Evolutionary conservation across 37 sponge, comb jelly and placozoan genomes (phyloP).

Genomic region (Cliona cf. orientalis): DNA sequence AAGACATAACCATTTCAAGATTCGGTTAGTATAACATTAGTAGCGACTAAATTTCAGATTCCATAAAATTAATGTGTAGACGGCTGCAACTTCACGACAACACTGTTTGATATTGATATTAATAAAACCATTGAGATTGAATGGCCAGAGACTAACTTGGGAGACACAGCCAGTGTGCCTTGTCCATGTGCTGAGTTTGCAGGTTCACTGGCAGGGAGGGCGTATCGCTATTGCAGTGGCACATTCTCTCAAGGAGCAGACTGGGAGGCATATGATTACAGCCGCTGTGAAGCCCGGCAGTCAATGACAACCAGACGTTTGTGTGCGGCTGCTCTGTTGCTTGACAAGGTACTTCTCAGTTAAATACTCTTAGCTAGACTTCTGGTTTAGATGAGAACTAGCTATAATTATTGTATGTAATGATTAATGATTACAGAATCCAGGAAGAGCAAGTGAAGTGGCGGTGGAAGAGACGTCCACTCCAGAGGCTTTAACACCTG

Average conservation of each 20-base stretch:
- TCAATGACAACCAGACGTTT: not conserved
- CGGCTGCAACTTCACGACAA: too few relatives aligned
- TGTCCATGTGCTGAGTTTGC: conserved; percentile 32
- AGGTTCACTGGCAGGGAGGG: conserved; percentile 9
- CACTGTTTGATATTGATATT: too few relatives aligned
- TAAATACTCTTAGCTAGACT: too few relatives aligned
- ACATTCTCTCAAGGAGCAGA: conserved; percentile 10
- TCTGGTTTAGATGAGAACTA: too few relatives aligned
- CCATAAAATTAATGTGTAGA: too few relatives aligned
- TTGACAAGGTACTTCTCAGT: too few relatives aligned
- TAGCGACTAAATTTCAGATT: too few relatives aligned
- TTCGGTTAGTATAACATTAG: too few relatives aligned
- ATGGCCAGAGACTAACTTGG: conserved; percentile 25
- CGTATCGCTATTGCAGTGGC: conserved; percentile 7
- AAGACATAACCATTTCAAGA: too few relatives aligned
- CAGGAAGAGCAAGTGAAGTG: not conserved
- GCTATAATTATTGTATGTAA: too few relatives aligned
- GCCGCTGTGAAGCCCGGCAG: not conserved
- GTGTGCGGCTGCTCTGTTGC: conserved; percentile 4
- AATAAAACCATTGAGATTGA: too few relatives aligned
- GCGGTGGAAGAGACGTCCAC: not conserved
- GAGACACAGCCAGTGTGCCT: conserved; percentile 7
- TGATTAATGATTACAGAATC: too few relatives aligned
- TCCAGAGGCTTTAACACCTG: not conserved
- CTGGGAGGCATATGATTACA: conserved; percentile 7